Base-by-base conservation (phyloP, 2,888 invertebrate genomes). In the Lumbricus terrestris region DNA sequence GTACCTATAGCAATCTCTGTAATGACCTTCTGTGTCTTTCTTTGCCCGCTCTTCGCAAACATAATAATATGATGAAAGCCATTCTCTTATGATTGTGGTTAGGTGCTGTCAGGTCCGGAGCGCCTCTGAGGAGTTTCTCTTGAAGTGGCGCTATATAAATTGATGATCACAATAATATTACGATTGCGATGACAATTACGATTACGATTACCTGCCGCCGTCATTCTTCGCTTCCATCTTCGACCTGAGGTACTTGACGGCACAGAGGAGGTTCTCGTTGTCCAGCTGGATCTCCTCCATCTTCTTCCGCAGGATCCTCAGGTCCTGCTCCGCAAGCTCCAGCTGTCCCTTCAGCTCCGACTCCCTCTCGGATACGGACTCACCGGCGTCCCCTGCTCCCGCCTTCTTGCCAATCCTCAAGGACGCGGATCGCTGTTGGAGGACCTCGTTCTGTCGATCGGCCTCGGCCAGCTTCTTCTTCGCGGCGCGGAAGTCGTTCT, bases 231-330 rank as follows among this genome's bases (percentile, higher is more conserved):
- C 37, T 29, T 91, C 90, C 91, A 91, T 90, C 54, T 91, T 91
- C 37, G 85, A 88, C 37, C 89, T 90, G 20, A 91, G 89, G 38
- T 91, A 91, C 69, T 91, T 91, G 37, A 91, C 91, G n/a, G 91
- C 91, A 88, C 90, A 91, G 13, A 91, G 47, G n/a, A 91, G 89
- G 42, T 91, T 91, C 82, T 91, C 91, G 69, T 91, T 91, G 38
- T 91, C 91, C 88, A 88, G 89, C 42, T 88, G 88, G 29, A 91
- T 88, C 38, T 91, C 90, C 23, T 69, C 89, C 90, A 90, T 89
- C 89, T 89, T 90, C 40, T 40, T 83, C 85, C 35, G 89, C 85
- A 82, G 18, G 20, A 29, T 88, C 83, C 85, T 89, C 35, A 89
- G 34, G 20, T 91, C 90, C 82, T 90, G 89, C 47, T 91, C 90